These are phyloP conservation scores for Odontamblyopus rebecca DNA, from an alignment of 2,797 vertebrate species.

Conservation along the genomic window DNA sequence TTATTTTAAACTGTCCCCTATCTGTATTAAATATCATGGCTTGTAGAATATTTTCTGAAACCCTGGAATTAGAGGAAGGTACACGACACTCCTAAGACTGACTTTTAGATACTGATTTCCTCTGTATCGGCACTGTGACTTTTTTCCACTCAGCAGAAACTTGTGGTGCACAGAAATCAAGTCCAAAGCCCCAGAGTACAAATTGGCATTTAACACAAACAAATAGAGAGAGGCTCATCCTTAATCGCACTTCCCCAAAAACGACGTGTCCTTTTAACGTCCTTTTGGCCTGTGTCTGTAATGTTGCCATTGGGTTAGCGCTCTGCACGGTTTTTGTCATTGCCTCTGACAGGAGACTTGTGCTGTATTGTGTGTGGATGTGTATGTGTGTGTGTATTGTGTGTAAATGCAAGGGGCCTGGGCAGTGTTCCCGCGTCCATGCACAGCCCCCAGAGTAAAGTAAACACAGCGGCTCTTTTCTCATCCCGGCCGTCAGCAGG, in stretches of 20 bases:
- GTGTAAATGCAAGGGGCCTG: slow-evolving; percentile 75
- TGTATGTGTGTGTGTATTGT: slow-evolving; percentile 35
- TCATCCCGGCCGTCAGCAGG: slow-evolving; percentile 80
- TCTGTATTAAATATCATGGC: no score
- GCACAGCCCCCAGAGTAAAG: slow-evolving; percentile 89
- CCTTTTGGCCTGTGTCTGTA: slow-evolving; percentile 13
- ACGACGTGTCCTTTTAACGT: neutral
- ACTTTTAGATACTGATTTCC: neutral
- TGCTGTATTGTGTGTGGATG: slow-evolving; percentile 36
- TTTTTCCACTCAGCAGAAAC: neutral
- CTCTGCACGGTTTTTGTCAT: slow-evolving; percentile 55
- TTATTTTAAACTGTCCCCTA: no score
- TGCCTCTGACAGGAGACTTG: slow-evolving; percentile 54
- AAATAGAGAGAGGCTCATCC: neutral
- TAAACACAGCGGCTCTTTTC: slow-evolving; percentile 92
- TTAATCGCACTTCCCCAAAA: slow-evolving; percentile 6
- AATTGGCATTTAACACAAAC: neutral
- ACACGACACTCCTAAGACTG: no score
- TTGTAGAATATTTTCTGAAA: no score
- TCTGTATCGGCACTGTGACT: neutral
- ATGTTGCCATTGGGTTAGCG: slow-evolving; percentile 45
- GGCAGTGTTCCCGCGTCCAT: slow-evolving; percentile 92
- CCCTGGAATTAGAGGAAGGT: no score
- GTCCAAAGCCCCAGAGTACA: neutral
- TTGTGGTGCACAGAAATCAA: neutral